Conservation (phyloP, 2,113 vertebrate genomes). For the Petrocephalus zakoni region DNA sequence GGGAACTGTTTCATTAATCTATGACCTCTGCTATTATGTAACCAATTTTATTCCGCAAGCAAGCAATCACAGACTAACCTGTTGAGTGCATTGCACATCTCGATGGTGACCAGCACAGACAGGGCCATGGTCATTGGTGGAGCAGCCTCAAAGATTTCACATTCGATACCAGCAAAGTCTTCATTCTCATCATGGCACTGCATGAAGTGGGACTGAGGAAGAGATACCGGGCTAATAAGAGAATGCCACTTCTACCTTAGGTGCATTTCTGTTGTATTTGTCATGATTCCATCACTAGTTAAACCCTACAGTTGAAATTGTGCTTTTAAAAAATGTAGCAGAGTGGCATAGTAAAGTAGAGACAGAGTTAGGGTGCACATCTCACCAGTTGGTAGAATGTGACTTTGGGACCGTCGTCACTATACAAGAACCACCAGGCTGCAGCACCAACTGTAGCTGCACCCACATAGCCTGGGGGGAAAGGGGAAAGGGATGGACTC, state of each 20-base stretch:
- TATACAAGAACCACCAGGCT: conserved; percentile 85
- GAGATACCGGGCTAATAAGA: background rate
- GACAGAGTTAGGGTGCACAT: background rate
- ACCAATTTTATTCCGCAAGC: background rate
- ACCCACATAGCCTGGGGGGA: conserved; percentile 75
- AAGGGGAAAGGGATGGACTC: background rate
- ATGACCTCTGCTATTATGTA: background rate
- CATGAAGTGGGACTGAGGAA: conserved; percentile 83
- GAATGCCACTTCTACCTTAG: background rate
- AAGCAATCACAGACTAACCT: conserved; percentile 56
- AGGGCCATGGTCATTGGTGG: conserved; percentile 94
- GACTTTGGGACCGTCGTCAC: conserved; percentile 73
- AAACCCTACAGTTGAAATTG: background rate
- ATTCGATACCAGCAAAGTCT: conserved; percentile 70
- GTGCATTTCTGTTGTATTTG: background rate
- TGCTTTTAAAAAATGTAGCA: background rate
- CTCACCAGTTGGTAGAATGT: conserved; percentile 80
- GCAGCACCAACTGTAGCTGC: conserved; percentile 85
- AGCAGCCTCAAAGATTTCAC: conserved; percentile 78
- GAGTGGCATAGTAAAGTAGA: background rate
- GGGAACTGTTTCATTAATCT: background rate
- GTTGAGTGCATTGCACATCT: conserved; percentile 95
- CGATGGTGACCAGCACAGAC: conserved; percentile 89
- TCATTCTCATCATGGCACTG: conserved; percentile 74
- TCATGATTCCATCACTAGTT: background rate